Percentiles rank a stretch among this genome's conserved stretches.
Evolutionary conservation across 2,797 vertebrate genomes (phyloP).

Genomic region (Pantherophis alleghaniensis): DNA sequence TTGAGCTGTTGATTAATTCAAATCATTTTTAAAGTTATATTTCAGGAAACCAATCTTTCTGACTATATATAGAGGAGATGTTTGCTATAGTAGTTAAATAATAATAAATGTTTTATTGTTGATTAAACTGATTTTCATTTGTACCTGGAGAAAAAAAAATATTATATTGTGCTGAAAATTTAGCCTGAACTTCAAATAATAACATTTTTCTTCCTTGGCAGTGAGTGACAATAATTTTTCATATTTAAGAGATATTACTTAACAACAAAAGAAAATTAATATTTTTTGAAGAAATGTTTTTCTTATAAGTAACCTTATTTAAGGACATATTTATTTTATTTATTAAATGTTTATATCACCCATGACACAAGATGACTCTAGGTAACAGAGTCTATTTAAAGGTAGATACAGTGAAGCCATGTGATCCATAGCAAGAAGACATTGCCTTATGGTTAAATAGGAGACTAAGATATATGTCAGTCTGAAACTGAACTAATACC

Average conservation of each 20-base stretch:
- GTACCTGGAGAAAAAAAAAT: background rate
- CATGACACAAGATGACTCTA: background rate
- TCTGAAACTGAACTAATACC: constrained; percentile 14
- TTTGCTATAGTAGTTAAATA: background rate
- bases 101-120: background rate
- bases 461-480: background rate
- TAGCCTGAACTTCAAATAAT: background rate
- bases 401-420: background rate
- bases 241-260: background rate
- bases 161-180: background rate
- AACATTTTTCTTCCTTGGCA: background rate
- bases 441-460: background rate
- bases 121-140: background rate
- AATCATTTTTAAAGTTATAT: background rate
- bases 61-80: constrained; percentile 12
- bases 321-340: background rate
- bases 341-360: background rate
- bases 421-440: background rate
- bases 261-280: background rate
- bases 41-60: background rate
- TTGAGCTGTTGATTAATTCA: background rate
- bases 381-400: background rate
- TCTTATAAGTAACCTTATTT: background rate
- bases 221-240: background rate
- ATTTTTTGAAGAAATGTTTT: constrained; percentile 14